Percentiles rank a stretch among this genome's conserved stretches.
These are phyloP conservation scores for Lepilemur ruficaudatus DNA, from an alignment of 2,797 vertebrate species.

Conservation along the genomic window DNA sequence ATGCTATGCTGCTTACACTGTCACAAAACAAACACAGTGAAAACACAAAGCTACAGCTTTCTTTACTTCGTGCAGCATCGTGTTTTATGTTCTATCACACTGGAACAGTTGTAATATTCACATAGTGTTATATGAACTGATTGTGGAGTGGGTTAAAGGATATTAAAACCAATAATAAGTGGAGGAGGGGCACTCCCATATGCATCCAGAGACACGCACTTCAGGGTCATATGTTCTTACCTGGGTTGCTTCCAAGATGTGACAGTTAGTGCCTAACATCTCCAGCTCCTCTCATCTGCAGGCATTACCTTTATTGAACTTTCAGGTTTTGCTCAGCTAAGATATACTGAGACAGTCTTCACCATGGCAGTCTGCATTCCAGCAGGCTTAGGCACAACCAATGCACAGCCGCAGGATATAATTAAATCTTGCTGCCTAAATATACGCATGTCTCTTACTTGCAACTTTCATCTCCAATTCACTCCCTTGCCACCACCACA, in stretches of 20 bases:
- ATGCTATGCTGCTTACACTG: not conserved
- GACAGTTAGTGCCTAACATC: not conserved
- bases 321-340: not conserved
- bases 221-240: not conserved
- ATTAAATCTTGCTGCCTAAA: not conserved
- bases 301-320: not conserved
- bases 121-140: not conserved
- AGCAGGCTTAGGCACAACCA: not conserved
- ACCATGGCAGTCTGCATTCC: not conserved
- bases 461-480: not conserved
- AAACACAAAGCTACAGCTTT: not conserved
- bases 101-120: not conserved
- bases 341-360: not conserved
- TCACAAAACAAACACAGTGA: not conserved
- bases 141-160: not conserved
- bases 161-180: not conserved
- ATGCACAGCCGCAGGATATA: not conserved
- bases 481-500: not conserved
- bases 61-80: not conserved
- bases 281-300: not conserved
- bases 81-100: not conserved
- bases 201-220: not conserved
- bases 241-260: not conserved
- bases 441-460: not conserved
- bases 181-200: not conserved